Evolutionary conservation across 1,140 invertebrate genomes (phyloP), one percentile per base, ranked within the genome.

Genomic region (Calephelis virginiensis): DNA sequence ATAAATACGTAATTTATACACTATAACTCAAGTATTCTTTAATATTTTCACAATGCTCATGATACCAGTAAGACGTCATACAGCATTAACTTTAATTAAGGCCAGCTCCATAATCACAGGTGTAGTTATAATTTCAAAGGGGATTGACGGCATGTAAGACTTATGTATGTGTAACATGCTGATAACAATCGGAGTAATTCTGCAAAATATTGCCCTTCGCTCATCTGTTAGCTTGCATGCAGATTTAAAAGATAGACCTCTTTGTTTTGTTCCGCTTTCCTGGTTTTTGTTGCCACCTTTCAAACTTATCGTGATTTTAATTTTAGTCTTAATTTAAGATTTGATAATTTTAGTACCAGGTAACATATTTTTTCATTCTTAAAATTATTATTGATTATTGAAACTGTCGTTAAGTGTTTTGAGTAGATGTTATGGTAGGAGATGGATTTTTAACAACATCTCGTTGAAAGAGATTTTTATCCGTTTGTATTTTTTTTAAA

Each of bases 171-270:
- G 69, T 72, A 70, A 63, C 46, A 73, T 28, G 11, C 48, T 17
- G 85, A 85, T 88, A 65, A 71, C 62, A 70, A 86, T 85, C 85
- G 72, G 63, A 64, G 81, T 82, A 85, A 88, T 86, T 88, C 78
- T 79, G 74, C 78, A 83, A 87, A 85, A 83, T 84, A 83, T 81
- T 67, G 73, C 73, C 77, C 77, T 84, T 72, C 71, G 78, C 77
- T 76, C 63, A 78, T 78, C 74, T 81, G 81, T 83, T 75, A 71
- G 77, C 73, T 81, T 56, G 67, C 74, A 70, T 79, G 75, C 78
- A 81, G 75, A 76, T 78, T 48, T 46, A 59, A 63, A 56, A 56
- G 50, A 56, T 56, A 56, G 14, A 53, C 11, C 28, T 56, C 53
- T 56, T 56, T 56, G 50, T 53, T 11, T 12, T 37, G 28, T 56